Percentiles rank a stretch among this genome's conserved stretches.
Evolutionary conservation across 2,113 vertebrate species (phyloP).

Genomic region (Larimichthys crocea): DNA sequence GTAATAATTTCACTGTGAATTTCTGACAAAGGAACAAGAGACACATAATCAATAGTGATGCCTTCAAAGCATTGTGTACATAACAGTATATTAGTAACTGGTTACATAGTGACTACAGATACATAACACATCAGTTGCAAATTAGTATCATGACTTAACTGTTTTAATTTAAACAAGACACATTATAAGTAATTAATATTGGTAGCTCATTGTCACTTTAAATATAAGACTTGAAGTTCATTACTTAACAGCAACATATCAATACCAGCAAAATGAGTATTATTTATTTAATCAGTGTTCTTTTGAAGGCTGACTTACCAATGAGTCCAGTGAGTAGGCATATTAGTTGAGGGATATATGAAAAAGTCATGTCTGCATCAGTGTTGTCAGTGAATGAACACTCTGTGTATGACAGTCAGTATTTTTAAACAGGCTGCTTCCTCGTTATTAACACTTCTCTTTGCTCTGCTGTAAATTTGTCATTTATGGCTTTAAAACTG

Average conservation of each 20-base stretch:
- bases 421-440: background rate
- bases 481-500: background rate
- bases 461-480: background rate
- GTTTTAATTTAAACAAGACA: background rate
- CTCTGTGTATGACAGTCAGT: background rate
- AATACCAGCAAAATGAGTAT: background rate
- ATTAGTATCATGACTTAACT: background rate
- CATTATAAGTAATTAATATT: background rate
- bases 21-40: constrained; percentile 34
- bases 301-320: constrained; percentile 43
- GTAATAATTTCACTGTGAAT: constrained; percentile 1
- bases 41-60: background rate
- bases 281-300: background rate
- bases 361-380: constrained; percentile 26
- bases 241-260: background rate
- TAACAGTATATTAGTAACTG: background rate
- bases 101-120: background rate
- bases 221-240: background rate
- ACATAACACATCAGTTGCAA: background rate
- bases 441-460: background rate
- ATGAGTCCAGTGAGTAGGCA: background rate
- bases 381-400: background rate
- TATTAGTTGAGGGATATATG: constrained; percentile 15
- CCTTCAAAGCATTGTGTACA: background rate
- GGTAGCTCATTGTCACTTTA: background rate